Percentiles rank a stretch among this genome's conserved stretches.
Conservation (phyloP, 2,888 invertebrate species). For the Empis stercorea region DNA sequence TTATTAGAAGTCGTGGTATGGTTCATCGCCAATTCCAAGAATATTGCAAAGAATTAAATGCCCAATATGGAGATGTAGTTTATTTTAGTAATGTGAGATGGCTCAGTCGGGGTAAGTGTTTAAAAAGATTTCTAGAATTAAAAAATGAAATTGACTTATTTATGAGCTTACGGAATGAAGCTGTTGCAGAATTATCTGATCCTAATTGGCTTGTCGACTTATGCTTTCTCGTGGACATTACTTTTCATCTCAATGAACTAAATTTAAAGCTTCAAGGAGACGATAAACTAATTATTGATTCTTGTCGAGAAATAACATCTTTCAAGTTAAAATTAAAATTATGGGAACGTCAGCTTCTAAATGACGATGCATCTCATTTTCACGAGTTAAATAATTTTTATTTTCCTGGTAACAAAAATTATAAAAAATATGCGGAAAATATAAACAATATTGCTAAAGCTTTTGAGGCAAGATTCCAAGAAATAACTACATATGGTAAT, state of each 20-base stretch:
- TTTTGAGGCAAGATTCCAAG: not conserved
- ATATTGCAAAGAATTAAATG: not conserved
- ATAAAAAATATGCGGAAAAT: not conserved
- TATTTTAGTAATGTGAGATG: not conserved
- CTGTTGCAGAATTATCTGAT: not conserved
- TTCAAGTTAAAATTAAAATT: not conserved
- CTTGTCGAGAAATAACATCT: not conserved
- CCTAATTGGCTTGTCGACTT: not conserved
- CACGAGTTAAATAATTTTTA: not conserved
- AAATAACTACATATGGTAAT: not conserved
- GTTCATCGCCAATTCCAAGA: not conserved
- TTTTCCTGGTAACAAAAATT: not conserved
- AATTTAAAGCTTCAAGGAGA: not conserved
- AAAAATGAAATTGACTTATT: not conserved
- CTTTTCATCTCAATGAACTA: not conserved
- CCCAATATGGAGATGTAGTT: not conserved
- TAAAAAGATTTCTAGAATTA: not conserved
- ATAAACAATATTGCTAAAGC: not conserved
- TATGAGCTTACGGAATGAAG: not conserved
- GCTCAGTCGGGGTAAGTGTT: not conserved
- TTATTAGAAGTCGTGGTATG: not conserved
- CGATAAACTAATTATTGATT: not conserved
- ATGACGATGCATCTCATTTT: not conserved
- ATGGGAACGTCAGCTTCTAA: not conserved
- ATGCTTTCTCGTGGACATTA: not conserved